Conservation (phyloP, 2,797 vertebrate genomes). For the Scolopax rusticola region DNA sequence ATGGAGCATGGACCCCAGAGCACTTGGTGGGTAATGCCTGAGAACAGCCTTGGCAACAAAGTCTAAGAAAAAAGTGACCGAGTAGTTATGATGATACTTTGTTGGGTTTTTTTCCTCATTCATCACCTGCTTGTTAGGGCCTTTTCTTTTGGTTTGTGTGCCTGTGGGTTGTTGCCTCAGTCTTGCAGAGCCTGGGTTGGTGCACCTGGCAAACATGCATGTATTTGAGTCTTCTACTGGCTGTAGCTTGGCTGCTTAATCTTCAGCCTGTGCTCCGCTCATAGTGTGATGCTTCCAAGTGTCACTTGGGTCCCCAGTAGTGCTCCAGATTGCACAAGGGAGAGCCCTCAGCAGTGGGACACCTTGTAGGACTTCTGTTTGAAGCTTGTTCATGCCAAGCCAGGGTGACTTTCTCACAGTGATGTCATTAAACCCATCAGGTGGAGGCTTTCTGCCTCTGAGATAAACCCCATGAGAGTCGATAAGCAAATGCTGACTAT, state of each 20-base stretch:
- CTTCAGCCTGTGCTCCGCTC: background rate
- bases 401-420: background rate
- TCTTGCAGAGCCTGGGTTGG: background rate
- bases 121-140: background rate
- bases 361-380: background rate
- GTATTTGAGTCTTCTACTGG: background rate
- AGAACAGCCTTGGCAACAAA: background rate
- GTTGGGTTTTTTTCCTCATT: background rate
- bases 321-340: background rate
- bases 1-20: background rate
- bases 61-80: background rate
- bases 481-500: conserved; percentile 61
- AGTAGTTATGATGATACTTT: background rate
- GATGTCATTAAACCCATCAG: background rate
- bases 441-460: background rate
- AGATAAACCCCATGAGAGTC: background rate
- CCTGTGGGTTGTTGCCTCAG: background rate
- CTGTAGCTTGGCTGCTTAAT: background rate
- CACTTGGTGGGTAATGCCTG: background rate
- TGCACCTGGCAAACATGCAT: background rate
- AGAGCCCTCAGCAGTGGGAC: background rate
- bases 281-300: fast-evolving
- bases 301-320: background rate
- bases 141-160: background rate
- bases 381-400: background rate